Percentiles rank a stretch among this genome's conserved stretches.
Evolutionary conservation across 64 coral and sea anemone species (phyloP).

Genomic region (Porites australiensis): DNA sequence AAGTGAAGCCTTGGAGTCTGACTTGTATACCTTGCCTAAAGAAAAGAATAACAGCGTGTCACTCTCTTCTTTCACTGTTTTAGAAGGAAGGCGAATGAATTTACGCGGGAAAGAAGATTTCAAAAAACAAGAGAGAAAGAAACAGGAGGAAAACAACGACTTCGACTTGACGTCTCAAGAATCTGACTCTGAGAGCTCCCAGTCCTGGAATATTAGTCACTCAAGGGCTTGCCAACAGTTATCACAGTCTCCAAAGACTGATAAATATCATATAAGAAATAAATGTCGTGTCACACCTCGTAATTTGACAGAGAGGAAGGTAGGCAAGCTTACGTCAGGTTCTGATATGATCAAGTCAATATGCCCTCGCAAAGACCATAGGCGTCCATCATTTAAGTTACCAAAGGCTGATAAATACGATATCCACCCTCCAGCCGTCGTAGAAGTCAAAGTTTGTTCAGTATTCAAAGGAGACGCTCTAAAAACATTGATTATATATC

Average conservation of each 20-base stretch:
- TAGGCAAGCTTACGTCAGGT: neutral
- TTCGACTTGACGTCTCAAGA: neutral
- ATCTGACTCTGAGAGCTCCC: neutral
- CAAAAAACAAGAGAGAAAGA: neutral
- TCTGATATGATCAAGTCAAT: neutral
- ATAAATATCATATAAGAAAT: neutral
- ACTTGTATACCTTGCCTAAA: too few species aligned
- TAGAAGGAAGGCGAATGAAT: neutral
- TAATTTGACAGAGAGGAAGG: neutral
- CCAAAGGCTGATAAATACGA: constrained; percentile 48
- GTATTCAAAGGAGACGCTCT: constrained; percentile 20
- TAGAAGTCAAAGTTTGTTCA: constrained; percentile 37
- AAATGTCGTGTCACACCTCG: neutral
- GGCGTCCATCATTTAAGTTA: neutral
- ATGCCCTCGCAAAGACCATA: neutral
- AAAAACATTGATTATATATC: constrained; percentile 23
- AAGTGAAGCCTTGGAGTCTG: neutral
- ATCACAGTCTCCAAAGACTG: neutral
- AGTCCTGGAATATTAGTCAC: neutral
- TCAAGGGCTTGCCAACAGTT: neutral
- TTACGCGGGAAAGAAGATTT: constrained; percentile 1
- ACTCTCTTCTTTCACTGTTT: neutral
- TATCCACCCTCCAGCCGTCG: neutral
- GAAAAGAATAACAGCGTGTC: neutral
- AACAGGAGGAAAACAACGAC: neutral